Percentiles rank a stretch among this genome's conserved stretches.
Evolutionary conservation across 2,797 vertebrate genomes (phyloP).

Genomic region (Sebastes taczanowskii): DNA sequence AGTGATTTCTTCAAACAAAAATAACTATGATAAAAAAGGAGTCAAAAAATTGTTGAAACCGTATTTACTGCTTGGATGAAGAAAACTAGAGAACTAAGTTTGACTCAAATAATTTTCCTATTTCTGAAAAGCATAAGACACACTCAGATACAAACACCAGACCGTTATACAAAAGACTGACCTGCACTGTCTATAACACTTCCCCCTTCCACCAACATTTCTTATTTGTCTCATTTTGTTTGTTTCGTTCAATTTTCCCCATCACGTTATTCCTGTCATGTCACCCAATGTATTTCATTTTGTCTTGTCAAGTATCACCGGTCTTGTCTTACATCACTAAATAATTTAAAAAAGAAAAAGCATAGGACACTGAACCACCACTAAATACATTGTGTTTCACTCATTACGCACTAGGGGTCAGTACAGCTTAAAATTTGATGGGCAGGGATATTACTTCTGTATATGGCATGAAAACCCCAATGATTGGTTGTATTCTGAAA

Average conservation of each 20-base stretch:
- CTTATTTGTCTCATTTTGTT: too few species aligned
- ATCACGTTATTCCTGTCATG: too few species aligned
- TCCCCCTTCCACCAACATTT: too few species aligned
- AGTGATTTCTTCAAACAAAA: neutral
- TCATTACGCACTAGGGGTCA: conserved; percentile 70
- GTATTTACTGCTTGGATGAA: neutral
- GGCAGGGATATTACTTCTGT: neutral
- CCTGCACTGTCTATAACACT: too few species aligned
- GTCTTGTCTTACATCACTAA: too few species aligned
- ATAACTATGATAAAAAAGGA: neutral
- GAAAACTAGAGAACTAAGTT: neutral
- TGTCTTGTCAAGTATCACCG: too few species aligned
- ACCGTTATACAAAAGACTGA: too few species aligned
- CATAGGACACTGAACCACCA: neutral
- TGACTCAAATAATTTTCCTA: neutral
- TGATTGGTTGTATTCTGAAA: neutral
- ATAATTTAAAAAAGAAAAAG: too few species aligned
- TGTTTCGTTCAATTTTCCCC: too few species aligned
- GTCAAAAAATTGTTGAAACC: neutral
- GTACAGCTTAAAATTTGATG: conserved; percentile 27
- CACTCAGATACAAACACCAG: too few species aligned
- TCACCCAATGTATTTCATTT: too few species aligned
- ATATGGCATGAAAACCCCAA: neutral
- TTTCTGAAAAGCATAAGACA: neutral
- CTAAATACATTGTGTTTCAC: conserved; percentile 3